Percentiles rank a stretch among this genome's conserved stretches.
phyloP scores from a whole-genome alignment of 2,888 invertebrate species.

The Heliconius charithonia region DNA sequence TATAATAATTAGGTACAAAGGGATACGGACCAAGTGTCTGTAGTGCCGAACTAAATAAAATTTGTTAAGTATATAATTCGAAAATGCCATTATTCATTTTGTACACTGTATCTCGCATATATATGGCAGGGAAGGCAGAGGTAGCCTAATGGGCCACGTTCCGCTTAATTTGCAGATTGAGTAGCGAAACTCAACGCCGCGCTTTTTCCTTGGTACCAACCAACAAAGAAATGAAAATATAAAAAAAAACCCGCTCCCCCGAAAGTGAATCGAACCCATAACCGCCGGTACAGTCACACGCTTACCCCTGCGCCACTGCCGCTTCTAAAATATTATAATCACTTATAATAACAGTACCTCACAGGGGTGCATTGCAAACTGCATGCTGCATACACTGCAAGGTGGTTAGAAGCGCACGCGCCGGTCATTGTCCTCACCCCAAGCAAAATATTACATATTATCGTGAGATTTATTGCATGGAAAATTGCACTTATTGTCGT shows the following conservation, averaged over 20 bases:
- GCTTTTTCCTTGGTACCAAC: neutral
- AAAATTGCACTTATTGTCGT: slow-evolving; percentile 82
- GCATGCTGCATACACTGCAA: slow-evolving; percentile 57
- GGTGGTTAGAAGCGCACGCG: slow-evolving; percentile 60
- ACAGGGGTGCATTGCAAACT: slow-evolving; percentile 47
- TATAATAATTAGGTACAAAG: no score
- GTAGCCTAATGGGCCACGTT: no score
- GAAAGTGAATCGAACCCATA: neutral
- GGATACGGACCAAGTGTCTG: no score
- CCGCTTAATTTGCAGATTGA: no score
- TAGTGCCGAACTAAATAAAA: no score
- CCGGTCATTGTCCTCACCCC: slow-evolving; percentile 61
- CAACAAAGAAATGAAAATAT: neutral
- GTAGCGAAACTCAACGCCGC: neutral
- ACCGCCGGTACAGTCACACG: neutral
- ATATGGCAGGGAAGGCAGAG: no score
- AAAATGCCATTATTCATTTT: no score
- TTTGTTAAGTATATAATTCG: no score
- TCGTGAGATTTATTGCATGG: slow-evolving; percentile 81
- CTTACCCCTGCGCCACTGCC: no score
- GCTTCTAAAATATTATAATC: slow-evolving; percentile 36
- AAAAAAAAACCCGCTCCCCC: neutral
- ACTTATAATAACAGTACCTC: slow-evolving; percentile 41
- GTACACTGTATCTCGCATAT: no score
- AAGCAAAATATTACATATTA: slow-evolving; percentile 66